These are phyloP conservation scores for Alca torda DNA, from an alignment of 2,797 vertebrate species.

Conservation along the genomic window DNA sequence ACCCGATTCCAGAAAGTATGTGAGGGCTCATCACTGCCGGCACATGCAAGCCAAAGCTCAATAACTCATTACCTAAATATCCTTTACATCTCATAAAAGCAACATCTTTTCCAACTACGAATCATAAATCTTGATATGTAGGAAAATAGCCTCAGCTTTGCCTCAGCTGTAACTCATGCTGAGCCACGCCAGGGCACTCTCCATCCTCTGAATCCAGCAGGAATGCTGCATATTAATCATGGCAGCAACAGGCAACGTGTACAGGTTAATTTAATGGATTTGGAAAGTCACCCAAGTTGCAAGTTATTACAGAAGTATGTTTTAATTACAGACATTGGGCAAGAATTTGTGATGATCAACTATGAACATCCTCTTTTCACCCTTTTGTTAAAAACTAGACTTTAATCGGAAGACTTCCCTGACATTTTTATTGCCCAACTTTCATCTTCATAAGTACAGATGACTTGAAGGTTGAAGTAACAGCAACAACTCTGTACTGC, in stretches of 20 bases:
- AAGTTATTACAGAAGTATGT: neutral
- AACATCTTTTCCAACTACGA: neutral
- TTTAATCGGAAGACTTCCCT: neutral
- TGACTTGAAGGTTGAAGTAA: neutral
- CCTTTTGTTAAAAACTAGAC: neutral
- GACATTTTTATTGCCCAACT: neutral
- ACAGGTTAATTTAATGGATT: neutral
- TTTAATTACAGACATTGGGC: neutral
- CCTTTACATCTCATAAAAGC: neutral
- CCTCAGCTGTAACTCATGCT: neutral
- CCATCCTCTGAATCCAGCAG: neutral
- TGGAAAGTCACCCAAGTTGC: neutral
- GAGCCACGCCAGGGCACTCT: neutral
- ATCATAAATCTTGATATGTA: neutral
- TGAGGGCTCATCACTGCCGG: neutral
- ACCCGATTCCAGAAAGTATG: neutral
- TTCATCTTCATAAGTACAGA: neutral
- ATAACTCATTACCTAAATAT: neutral
- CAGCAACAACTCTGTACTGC: neutral
- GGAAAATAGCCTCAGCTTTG: neutral
- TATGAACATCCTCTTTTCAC: neutral
- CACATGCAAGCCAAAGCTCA: neutral
- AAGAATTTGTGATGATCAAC: neutral
- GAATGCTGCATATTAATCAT: neutral
- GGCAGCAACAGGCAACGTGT: fast-evolving